A percentile compares a stretch with the other conserved stretches of the same genome.
phyloP scores from a whole-genome alignment of 2,113 vertebrate species.

The Phalacrocorax aristotelis region DNA sequence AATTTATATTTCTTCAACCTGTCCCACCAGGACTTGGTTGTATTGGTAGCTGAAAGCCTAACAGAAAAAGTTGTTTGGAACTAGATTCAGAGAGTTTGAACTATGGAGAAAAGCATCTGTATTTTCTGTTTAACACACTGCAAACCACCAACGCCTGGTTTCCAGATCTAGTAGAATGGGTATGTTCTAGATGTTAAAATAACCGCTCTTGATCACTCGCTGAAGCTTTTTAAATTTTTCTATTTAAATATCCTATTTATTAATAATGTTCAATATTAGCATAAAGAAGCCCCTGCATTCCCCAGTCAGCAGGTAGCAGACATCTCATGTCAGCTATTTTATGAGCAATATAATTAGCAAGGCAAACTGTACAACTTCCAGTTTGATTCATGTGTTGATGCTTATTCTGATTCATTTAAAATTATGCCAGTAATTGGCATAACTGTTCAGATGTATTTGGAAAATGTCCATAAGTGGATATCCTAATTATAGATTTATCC shows the following conservation, averaged over 20 bases:
- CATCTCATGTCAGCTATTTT: constrained; percentile 25
- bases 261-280: constrained; percentile 12
- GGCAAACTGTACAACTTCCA: constrained; percentile 14
- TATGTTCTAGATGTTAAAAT: background rate
- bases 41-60: background rate
- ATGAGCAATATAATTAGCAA: constrained; percentile 36
- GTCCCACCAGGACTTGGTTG: background rate
- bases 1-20: background rate
- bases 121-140: background rate
- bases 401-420: constrained; percentile 48
- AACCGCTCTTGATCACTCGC: background rate
- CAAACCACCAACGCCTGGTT: background rate
- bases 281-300: background rate
- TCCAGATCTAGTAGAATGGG: background rate
- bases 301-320: constrained; percentile 36
- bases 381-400: constrained; percentile 38
- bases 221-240: constrained; percentile 26
- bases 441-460: constrained; percentile 42
- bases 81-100: background rate
- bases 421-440: constrained; percentile 25
- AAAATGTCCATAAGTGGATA: constrained; percentile 37
- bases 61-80: background rate
- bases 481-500: constrained; percentile 41
- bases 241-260: constrained; percentile 25
- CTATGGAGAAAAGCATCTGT: background rate